Evolutionary conservation across 37 sponge, comb jelly and placozoan species (phyloP).

Genomic region (Haliclona indistincta): DNA sequence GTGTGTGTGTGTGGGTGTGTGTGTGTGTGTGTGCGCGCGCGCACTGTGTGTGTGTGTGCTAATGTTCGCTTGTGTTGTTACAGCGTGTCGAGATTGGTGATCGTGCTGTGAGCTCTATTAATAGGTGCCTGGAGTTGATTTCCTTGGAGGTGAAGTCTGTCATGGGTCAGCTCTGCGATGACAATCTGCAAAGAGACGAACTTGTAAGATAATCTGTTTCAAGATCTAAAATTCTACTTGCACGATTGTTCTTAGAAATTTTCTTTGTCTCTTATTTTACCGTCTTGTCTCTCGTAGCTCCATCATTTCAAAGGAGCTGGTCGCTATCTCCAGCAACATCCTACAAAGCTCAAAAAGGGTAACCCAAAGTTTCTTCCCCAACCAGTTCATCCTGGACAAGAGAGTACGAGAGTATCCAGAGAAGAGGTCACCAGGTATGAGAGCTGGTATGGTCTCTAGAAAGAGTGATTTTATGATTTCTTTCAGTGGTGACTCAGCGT

Average conservation of each 20-base stretch:
- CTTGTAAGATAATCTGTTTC: background rate
- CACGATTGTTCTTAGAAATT: too few relatives aligned
- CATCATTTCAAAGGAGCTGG: slow-evolving; percentile 13
- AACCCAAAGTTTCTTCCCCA: slow-evolving; percentile 18
- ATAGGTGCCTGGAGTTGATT: slow-evolving; percentile 81
- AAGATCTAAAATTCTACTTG: too few relatives aligned
- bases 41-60: too few relatives aligned
- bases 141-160: slow-evolving; percentile 71
- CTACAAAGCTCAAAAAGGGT: slow-evolving; percentile 50
- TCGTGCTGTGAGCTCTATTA: slow-evolving; percentile 75
- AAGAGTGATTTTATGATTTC: background rate
- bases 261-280: background rate
- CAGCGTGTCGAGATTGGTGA: slow-evolving; percentile 81
- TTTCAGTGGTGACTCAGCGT: slow-evolving; percentile 49
- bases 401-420: slow-evolving; percentile 62
- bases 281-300: slow-evolving; percentile 16
- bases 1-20: too few relatives aligned
- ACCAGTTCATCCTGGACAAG: slow-evolving; percentile 60
- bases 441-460: background rate
- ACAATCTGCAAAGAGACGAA: slow-evolving; percentile 1
- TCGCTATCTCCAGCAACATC: slow-evolving; percentile 38
- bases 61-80: background rate
- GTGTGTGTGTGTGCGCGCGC: too few relatives aligned
- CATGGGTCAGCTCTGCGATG: background rate
- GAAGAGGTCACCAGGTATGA: slow-evolving; percentile 54